Evolutionary conservation across 1,140 invertebrate genomes (phyloP).

Genomic region (Phthorimaea operculella): DNA sequence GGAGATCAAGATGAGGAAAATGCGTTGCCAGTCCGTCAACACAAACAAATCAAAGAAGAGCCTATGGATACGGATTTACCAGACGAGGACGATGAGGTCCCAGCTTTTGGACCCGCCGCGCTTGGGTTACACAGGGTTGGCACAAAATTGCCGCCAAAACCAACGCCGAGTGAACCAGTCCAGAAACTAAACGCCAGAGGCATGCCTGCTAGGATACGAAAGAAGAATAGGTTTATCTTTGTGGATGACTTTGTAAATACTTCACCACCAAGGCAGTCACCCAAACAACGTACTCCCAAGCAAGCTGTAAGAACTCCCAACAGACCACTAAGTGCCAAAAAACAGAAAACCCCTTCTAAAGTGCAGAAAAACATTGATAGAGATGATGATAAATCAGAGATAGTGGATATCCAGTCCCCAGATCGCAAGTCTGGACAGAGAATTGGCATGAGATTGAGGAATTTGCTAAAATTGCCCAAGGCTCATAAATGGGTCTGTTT

Average conservation of each 20-base stretch:
- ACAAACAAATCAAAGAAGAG: constrained; percentile 68
- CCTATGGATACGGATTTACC: constrained; percentile 72
- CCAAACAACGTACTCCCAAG: constrained; percentile 70
- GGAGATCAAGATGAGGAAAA: constrained; percentile 40
- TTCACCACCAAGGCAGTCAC: constrained; percentile 76
- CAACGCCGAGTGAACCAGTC: constrained; percentile 74
- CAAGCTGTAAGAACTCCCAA: constrained; percentile 65
- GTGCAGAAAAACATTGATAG: constrained; percentile 43
- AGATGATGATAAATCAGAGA: constrained; percentile 41
- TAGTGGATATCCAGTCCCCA: constrained; percentile 62
- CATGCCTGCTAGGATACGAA: constrained; percentile 89
- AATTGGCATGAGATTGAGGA: constrained; percentile 90
- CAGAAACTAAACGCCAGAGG: constrained; percentile 85
- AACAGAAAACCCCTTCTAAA: constrained; percentile 59
- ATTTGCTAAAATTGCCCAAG: constrained; percentile 97
- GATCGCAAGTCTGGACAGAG: constrained; percentile 86
- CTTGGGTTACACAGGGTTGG: constrained; percentile 83
- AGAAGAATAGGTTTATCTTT: constrained; percentile 91
- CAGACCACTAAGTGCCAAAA: constrained; percentile 60
- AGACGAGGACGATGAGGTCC: constrained; percentile 74
- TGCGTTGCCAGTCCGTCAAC: constrained; percentile 48
- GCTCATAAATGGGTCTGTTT: constrained; percentile 99
- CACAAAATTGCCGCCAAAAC: constrained; percentile 76
- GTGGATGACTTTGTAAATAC: constrained; percentile 91
- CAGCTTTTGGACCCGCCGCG: constrained; percentile 78